Base-by-base conservation (phyloP, 2,113 vertebrate genomes). In the Aptenodytes patagonicus region DNA sequence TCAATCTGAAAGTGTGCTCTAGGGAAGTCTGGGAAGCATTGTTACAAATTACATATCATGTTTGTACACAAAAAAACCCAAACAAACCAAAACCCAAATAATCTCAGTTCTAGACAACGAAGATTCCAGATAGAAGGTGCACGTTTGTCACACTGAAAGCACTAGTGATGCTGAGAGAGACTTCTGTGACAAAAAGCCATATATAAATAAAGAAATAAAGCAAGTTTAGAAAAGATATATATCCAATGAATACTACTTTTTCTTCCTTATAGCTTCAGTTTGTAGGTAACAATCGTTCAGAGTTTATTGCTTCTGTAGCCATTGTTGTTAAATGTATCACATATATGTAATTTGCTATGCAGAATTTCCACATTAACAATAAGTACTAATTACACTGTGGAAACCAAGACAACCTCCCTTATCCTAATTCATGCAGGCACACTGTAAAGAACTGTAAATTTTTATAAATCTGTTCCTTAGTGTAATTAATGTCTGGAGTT, bases 41-140 rank as follows among this genome's bases (percentile, higher is more conserved):
- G 69, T 17, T 90, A 64, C 29, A 81, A 78, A 71, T 46, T 42
- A 40, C 4, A 2, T 21, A 31, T 22, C 18, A 7, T 1, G 1
- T 60, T 46, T 78, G 38, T 47, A 29, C 16, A 58, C 7, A 71
- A 38, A 52, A 42, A 47, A 3, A 0, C 0, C 2, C 12, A 42
- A 42, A 42, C 11, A 61, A 58, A 46, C 7, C 20, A 73, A 90
- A 64, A 5, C 5, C 21, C 13, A 62, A n/a, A 81, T 34, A 57
- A 73, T 51, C 11, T 64, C 28, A 29, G 12, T 54, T 36, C 14
- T 18, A 80, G 8, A 28, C 25, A 80, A 57, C 22, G 16, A 82
- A 72, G 12, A 18, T 69, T 76, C 52, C 5, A 14, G 54, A 32
- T 22, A 66, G 68, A 85, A 90, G 12, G 13, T 19, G 10, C 10